Evolutionary conservation across 2,888 invertebrate species (phyloP).

Genomic region (Tholera decimalis): DNA sequence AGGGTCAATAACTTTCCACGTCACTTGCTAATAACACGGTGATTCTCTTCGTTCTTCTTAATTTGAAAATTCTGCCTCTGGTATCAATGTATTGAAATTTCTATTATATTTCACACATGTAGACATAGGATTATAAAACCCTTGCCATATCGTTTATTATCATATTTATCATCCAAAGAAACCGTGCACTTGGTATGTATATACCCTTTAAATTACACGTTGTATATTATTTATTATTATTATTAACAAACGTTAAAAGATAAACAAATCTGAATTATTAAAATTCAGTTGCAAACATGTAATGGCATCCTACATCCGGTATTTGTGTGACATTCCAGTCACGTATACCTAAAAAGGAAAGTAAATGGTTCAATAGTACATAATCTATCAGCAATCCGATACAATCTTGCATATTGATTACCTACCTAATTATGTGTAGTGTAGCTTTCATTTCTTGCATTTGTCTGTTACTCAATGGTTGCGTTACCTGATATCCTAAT

Average conservation of each 20-base stretch:
- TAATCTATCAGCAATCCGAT: constrained; percentile 40
- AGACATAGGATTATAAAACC: too few species aligned
- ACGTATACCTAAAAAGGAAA: constrained; percentile 31
- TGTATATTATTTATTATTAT: too few species aligned
- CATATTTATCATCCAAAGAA: too few species aligned
- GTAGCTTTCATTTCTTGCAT: constrained; percentile 19
- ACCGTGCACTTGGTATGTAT: too few species aligned
- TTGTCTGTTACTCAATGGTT: constrained; percentile 10
- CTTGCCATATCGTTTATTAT: too few species aligned
- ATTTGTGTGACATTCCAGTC: constrained; percentile 22
- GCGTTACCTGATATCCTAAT: background rate
- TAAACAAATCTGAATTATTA: constrained; percentile 18
- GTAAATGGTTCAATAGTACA: constrained; percentile 43
- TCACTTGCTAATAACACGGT: too few species aligned
- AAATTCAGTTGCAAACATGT: constrained; percentile 45
- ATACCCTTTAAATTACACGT: too few species aligned
- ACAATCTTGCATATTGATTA: constrained; percentile 42
- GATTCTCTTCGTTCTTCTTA: too few species aligned
- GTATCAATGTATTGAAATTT: too few species aligned
- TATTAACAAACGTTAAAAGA: background rate
- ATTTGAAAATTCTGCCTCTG: too few species aligned
- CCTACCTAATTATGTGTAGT: constrained; percentile 31
- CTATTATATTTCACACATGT: too few species aligned
- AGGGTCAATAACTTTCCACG: too few species aligned
- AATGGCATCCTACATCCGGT: constrained; percentile 31